These are phyloP conservation scores for Cheiracanthium punctorium DNA, from an alignment of 2,888 invertebrate species.

Conservation along the genomic window DNA sequence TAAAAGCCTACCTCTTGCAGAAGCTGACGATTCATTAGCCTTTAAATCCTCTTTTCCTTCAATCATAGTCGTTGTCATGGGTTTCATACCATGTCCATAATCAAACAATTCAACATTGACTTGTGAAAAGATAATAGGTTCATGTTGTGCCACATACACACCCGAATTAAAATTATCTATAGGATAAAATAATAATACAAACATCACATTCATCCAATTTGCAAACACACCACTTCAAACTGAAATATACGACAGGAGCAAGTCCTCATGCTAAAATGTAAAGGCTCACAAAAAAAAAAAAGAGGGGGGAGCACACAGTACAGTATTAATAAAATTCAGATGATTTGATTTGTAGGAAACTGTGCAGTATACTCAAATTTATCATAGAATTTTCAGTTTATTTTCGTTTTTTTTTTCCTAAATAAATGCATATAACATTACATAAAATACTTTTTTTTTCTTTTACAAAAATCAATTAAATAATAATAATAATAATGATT, in stretches of 20 bases:
- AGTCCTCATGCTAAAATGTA: slow-evolving; percentile 7
- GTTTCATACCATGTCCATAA: slow-evolving; percentile 60
- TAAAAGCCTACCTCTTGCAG: slow-evolving; percentile 43
- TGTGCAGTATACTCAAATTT: too few species aligned
- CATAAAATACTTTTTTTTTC: too few species aligned
- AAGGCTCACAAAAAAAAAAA: too few species aligned
- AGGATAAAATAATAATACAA: slow-evolving; percentile 50
- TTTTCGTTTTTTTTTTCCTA: too few species aligned
- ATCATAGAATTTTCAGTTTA: too few species aligned
- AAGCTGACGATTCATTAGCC: slow-evolving; percentile 14
- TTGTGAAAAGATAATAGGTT: slow-evolving; percentile 60
- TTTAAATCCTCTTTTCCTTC: slow-evolving; percentile 22
- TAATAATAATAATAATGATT: too few species aligned
- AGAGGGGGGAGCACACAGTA: too few species aligned
- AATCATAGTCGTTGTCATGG: slow-evolving; percentile 32
- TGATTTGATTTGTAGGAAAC: too few species aligned
- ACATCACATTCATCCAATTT: slow-evolving; percentile 36
- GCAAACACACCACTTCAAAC: slow-evolving; percentile 10
- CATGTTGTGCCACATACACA: slow-evolving; percentile 25
- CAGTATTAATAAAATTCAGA: too few species aligned
- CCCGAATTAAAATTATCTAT: slow-evolving; percentile 57
- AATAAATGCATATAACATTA: too few species aligned
- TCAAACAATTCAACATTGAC: slow-evolving; percentile 60
- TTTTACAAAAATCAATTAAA: too few species aligned
- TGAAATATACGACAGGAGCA: slow-evolving; percentile 18